phyloP scores from a whole-genome alignment of 2,888 invertebrate species.

The Mechanitis mazaeus region DNA sequence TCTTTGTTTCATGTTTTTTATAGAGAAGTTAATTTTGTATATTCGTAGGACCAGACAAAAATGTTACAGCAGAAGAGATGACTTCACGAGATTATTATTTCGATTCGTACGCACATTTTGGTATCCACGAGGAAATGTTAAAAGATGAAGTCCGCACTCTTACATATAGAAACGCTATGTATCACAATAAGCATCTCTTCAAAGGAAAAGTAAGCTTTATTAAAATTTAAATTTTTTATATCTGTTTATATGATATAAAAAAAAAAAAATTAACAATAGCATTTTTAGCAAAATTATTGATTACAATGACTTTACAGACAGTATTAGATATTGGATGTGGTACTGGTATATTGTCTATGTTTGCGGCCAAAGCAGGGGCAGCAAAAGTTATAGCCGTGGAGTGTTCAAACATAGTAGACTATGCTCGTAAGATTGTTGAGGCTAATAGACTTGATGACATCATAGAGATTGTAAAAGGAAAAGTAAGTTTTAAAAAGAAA shows the following conservation, averaged over 20 bases:
- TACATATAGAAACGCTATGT: slow-evolving; percentile 99
- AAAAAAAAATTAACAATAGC: too few relatives aligned
- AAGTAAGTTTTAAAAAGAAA: slow-evolving; percentile 57
- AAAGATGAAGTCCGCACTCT: slow-evolving; percentile 99
- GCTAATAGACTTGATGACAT: slow-evolving; percentile 87
- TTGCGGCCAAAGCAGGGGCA: slow-evolving; percentile 99
- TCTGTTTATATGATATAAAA: background rate
- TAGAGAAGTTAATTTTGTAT: slow-evolving; percentile 24
- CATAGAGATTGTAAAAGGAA: slow-evolving; percentile 90
- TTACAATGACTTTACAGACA: slow-evolving; percentile 50
- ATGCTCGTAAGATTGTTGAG: slow-evolving; percentile 95
- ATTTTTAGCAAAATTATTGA: slow-evolving; percentile 4
- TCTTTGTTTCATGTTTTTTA: slow-evolving; percentile 37
- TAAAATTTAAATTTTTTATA: background rate
- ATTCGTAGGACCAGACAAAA: slow-evolving; percentile 63
- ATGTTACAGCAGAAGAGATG: slow-evolving; percentile 93
- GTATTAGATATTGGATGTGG: slow-evolving; percentile 99
- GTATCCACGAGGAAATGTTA: slow-evolving; percentile 99
- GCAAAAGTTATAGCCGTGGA: slow-evolving; percentile 97
- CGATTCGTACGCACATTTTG: slow-evolving; percentile 99
- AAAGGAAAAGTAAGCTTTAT: slow-evolving; percentile 82
- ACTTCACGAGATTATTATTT: slow-evolving; percentile 99
- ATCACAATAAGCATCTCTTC: slow-evolving; percentile 99
- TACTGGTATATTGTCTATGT: slow-evolving; percentile 99
- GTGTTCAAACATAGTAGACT: slow-evolving; percentile 98